Evolutionary conservation across 1,140 invertebrate genomes (phyloP).

Genomic region (Phymastichus coffea): DNA sequence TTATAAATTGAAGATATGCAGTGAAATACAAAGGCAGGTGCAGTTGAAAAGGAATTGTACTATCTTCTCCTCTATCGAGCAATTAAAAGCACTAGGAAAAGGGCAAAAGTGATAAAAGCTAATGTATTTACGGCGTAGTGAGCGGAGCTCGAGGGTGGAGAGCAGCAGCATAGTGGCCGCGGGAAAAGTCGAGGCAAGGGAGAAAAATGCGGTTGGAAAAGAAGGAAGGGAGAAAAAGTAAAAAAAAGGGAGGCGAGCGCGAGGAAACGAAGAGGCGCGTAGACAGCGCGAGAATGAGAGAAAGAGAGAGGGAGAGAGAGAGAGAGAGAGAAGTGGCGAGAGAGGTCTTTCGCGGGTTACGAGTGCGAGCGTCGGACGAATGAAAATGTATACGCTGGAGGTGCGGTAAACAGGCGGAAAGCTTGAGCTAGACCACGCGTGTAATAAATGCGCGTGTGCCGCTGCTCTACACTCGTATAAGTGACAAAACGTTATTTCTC

Average conservation of each 20-base stretch:
- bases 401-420: background rate
- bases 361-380: background rate
- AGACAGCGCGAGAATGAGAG: background rate
- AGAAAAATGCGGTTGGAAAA: background rate
- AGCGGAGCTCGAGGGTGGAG: too few relatives aligned
- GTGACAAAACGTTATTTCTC: too few relatives aligned
- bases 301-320: background rate
- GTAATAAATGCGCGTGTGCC: background rate
- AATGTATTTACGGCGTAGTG: constrained; percentile 21
- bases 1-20: background rate
- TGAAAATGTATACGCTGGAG: constrained; percentile 1
- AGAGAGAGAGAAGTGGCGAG: too few relatives aligned
- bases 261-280: constrained; percentile 1
- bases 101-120: constrained; percentile 22
- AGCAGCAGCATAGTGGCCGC: constrained; percentile 1
- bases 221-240: background rate
- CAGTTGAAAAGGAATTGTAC: too few relatives aligned
- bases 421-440: background rate
- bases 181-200: constrained; percentile 14
- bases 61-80: background rate
- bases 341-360: too few relatives aligned
- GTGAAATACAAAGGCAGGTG: background rate
- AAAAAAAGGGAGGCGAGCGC: constrained; percentile 1
- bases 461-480: too few relatives aligned
- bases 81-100: background rate